Percentiles rank a stretch among this genome's conserved stretches.
Conservation (phyloP, 2,888 invertebrate species). For the Amblyteles armatorius region DNA sequence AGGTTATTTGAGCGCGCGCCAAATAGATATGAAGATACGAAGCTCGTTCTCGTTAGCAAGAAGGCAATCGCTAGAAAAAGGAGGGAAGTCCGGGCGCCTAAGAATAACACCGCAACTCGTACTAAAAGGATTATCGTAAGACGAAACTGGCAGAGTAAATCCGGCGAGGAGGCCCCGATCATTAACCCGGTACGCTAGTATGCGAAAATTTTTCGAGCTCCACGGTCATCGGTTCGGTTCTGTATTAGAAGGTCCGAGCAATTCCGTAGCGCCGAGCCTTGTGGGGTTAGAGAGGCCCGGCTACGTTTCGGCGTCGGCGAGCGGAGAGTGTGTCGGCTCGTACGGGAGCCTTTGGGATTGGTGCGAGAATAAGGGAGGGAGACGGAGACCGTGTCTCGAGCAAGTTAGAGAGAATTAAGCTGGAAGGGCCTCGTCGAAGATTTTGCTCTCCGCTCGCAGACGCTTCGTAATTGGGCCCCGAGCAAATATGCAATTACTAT, state of each 20-base stretch:
- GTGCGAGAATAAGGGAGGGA: slow-evolving; percentile 5
- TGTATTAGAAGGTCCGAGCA: slow-evolving; percentile 27
- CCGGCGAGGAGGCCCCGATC: slow-evolving; percentile 3
- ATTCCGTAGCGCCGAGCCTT: not conserved
- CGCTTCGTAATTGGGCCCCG: slow-evolving; percentile 77
- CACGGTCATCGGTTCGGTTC: not conserved
- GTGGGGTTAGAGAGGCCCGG: not conserved
- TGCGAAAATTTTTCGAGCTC: not conserved
- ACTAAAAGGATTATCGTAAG: slow-evolving; percentile 20
- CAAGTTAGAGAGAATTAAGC: slow-evolving; percentile 18
- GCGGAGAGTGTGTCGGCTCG: not conserved
- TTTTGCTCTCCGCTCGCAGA: slow-evolving; percentile 41
- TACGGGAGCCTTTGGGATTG: slow-evolving; percentile 28
- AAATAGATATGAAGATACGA: not conserved
- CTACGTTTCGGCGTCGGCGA: slow-evolving; percentile 15
- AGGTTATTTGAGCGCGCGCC: not conserved
- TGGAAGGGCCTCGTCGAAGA: slow-evolving; percentile 24
- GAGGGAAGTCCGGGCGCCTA: not conserved
- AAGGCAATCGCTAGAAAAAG: not conserved
- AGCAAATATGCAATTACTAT: slow-evolving; percentile 82
- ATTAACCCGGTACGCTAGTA: slow-evolving; percentile 4
- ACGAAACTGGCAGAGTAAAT: slow-evolving; percentile 35
- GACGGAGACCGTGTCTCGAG: not conserved
- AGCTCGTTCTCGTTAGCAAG: not conserved
- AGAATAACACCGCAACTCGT: slow-evolving; percentile 21